Conservation (phyloP, 1,140 invertebrate genomes). For the Meloidogyne chitwoodi region DNA sequence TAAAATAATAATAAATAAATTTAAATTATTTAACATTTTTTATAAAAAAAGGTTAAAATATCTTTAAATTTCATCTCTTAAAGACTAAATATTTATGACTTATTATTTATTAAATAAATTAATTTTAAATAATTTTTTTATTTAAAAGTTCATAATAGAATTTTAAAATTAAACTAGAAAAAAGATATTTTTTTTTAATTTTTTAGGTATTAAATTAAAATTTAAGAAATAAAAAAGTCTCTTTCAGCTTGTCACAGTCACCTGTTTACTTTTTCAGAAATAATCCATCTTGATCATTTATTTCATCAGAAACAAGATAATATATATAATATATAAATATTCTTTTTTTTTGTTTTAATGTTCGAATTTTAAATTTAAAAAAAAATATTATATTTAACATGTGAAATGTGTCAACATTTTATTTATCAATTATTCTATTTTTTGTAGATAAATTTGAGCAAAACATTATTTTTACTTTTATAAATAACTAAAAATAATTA, state of each 20-base stretch:
- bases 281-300: background rate
- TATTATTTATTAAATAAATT: too few species aligned
- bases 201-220: background rate
- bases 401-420: background rate
- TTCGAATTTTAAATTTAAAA: background rate
- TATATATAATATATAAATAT: background rate
- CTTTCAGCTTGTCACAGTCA: background rate
- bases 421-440: background rate
- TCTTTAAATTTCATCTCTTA: too few species aligned
- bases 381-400: background rate
- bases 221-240: background rate
- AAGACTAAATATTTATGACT: too few species aligned
- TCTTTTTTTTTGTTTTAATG: background rate
- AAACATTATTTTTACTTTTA: background rate
- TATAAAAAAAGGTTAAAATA: too few species aligned
- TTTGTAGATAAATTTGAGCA: background rate
- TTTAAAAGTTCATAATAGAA: too few species aligned
- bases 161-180: too few species aligned
- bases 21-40: too few species aligned
- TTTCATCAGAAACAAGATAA: background rate
- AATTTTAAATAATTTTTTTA: too few species aligned
- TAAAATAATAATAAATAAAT: too few species aligned
- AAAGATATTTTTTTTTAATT: background rate
- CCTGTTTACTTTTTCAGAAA: background rate
- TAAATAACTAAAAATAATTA: too few species aligned